These are phyloP conservation scores for Lepidurus packardi DNA, from an alignment of 1,140 invertebrate species.

Conservation along the genomic window DNA sequence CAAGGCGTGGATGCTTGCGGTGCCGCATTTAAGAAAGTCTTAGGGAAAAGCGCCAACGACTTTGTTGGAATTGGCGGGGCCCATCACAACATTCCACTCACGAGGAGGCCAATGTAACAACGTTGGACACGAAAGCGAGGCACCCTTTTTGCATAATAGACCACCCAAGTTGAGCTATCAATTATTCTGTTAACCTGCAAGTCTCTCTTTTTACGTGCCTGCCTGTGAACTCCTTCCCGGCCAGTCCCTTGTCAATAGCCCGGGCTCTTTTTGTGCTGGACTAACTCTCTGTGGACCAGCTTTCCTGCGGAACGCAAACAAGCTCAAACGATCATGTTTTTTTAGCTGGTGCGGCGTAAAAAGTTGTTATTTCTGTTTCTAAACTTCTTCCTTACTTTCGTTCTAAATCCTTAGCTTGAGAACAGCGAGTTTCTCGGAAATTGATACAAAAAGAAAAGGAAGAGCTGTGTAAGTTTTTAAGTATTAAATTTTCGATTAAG, in stretches of 20 bases:
- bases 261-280: not conserved
- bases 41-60: not conserved
- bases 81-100: slow-evolving; percentile 21
- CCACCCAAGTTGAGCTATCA: slow-evolving; percentile 21
- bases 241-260: slow-evolving; percentile 5
- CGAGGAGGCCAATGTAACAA: slow-evolving; percentile 16
- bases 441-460: not conserved
- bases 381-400: no score
- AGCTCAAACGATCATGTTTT: no score
- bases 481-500: not conserved
- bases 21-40: slow-evolving; percentile 10
- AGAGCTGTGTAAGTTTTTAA: not conserved
- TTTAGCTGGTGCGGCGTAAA: no score
- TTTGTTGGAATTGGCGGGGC: slow-evolving; percentile 21
- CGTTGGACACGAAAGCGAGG: slow-evolving; percentile 13
- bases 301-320: not conserved
- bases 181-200: slow-evolving; percentile 22
- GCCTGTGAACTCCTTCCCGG: slow-evolving; percentile 9
- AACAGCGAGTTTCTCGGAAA: no score
- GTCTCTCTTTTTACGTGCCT: slow-evolving; percentile 19
- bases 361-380: no score
- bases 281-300: not conserved
- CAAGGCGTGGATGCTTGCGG: slow-evolving; percentile 2
- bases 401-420: no score
- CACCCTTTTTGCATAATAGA: slow-evolving; percentile 22